A percentile compares a stretch with the other conserved stretches of the same genome.
These are phyloP conservation scores for Centrocercus urophasianus DNA, from an alignment of 2,113 vertebrate genomes.

Conservation along the genomic window DNA sequence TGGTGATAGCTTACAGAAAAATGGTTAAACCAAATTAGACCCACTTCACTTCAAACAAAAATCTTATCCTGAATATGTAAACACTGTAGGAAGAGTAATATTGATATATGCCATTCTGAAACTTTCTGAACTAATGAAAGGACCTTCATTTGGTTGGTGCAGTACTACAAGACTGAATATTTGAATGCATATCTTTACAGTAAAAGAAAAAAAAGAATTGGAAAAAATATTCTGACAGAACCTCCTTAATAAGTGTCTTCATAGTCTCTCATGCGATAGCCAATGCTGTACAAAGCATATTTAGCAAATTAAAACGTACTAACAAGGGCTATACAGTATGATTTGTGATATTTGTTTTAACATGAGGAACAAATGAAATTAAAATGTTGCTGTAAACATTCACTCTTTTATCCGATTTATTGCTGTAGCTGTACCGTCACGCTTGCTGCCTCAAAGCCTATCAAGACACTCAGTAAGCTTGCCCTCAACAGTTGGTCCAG, in stretches of 20 bases:
- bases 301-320: neutral
- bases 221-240: neutral
- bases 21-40: neutral
- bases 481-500: rapidly evolving
- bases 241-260: neutral
- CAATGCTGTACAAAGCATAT: neutral
- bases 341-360: neutral
- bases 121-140: neutral
- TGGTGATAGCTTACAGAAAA: neutral
- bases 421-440: rapidly evolving
- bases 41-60: neutral
- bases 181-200: neutral
- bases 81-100: neutral
- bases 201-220: neutral
- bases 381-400: neutral
- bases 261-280: neutral
- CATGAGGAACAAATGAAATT: neutral
- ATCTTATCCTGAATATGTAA: neutral
- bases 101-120: neutral
- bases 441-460: neutral
- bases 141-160: neutral
- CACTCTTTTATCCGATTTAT: neutral
- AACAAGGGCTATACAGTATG: neutral
- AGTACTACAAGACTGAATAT: neutral
- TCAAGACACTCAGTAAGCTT: rapidly evolving